Conservation (phyloP, 2,113 vertebrate genomes). For the Ictalurus furcatus region DNA sequence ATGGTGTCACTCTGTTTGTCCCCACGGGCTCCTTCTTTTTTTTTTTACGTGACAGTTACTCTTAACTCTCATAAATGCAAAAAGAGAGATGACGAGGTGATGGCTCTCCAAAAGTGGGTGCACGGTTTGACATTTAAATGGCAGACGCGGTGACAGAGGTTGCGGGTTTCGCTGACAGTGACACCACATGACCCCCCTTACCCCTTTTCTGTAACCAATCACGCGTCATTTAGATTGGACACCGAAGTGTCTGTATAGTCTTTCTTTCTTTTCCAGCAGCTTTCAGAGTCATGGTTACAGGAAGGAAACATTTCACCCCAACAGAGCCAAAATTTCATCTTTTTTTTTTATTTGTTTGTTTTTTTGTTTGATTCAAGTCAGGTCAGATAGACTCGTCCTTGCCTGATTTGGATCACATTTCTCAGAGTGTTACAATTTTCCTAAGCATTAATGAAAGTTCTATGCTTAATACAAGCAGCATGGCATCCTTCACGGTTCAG, state of each 20-base stretch:
- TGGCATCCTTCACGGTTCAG: background rate
- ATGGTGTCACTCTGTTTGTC: conserved; percentile 18
- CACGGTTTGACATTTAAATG: conserved; percentile 56
- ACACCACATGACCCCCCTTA: conserved; percentile 45
- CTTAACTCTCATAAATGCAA: conserved; percentile 50
- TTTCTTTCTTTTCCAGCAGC: background rate
- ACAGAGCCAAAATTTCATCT: background rate
- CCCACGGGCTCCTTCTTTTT: conserved; percentile 4
- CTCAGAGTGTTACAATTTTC: background rate
- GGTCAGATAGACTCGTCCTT: background rate
- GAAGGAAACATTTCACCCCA: background rate
- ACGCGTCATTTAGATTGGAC: conserved; percentile 31
- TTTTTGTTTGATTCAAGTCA: background rate
- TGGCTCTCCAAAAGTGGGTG: conserved; percentile 16
- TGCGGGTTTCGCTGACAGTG: conserved; percentile 47
- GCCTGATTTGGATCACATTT: background rate
- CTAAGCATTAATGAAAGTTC: background rate
- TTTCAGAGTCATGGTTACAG: background rate
- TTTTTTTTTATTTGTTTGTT: background rate
- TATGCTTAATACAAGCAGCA: no score
- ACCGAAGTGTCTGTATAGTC: conserved; percentile 18
- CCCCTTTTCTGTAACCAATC: conserved; percentile 34
- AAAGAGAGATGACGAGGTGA: conserved; percentile 34
- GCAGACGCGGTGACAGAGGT: conserved; percentile 53
- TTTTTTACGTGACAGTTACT: conserved; percentile 37